Evolutionary conservation across 2,888 invertebrate species (phyloP), one percentile per base, ranked within the genome.

Genomic region (Molanna angustata): DNA sequence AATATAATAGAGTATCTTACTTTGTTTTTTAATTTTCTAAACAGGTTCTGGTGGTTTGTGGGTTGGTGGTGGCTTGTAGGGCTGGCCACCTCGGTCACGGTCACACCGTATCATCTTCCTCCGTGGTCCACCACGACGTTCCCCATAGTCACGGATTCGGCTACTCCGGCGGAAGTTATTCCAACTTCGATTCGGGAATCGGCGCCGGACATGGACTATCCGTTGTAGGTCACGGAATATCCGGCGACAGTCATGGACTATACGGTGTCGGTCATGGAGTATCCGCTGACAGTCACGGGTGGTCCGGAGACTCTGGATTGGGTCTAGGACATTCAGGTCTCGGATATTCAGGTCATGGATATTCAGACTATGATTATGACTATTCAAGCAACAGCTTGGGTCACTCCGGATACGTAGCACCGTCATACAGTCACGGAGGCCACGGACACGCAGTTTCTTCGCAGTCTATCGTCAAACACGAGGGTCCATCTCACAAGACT

Each of bases 21-120:
- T n/a, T n/a, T n/a, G n/a, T n/a, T n/a, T n/a, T n/a, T n/a, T n/a
- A n/a, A n/a, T n/a, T n/a, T n/a, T n/a, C n/a, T n/a, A n/a, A n/a
- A n/a, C n/a, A 80, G 80, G 66, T 78, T 47, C 61, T 71, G 58
- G 62, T 73, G 35, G 57, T 80, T 60, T 68, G 70, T 62, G 66
- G 69, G 42, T 54, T 80, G 31, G 64, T 78, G 61, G 78, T 76
- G 1, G 61, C 67, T 20, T 76, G 76, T 65, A 73, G 73, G 52
- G 77, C 75, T 2, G 79, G 73, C 21, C 52, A 71, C 2, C 63
- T 78, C 31, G 67, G 69, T 4, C 69, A 71, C 33, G 63, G 63
- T 31, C 69, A 71, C 33, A 63, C 62, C 9, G 39, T 40, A 13
- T 41, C 42, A 11, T 41, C 41, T 3, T 42, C 17, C 64, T 75